Evolutionary conservation across 1,140 invertebrate species (phyloP), one percentile per base, ranked within the genome.

Genomic region (Brachionus koreanus): DNA sequence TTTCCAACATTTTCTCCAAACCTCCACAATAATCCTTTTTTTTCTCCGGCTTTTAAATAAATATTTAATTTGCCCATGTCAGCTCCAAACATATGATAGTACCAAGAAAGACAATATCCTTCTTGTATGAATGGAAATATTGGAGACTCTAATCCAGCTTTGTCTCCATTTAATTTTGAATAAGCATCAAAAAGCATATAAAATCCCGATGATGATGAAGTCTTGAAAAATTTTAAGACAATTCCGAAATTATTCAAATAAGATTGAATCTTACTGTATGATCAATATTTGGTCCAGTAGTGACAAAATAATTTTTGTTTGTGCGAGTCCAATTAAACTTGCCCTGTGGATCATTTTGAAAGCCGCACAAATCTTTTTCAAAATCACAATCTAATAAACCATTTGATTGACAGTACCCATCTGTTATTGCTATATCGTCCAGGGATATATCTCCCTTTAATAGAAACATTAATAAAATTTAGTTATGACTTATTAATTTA

Each of bases 311-410:
- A 12, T 91, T 91, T 49, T 89, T 90, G 84, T 91, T 92, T 9
- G 91, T 88, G 82, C 92, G 86, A 25, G 83, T 89, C 93, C 93
- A 94, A 84, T 93, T 92, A 85, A 94, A 93, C 84, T 93, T 91
- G 84, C 93, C 92, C 0, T 89, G 89, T 0, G 90, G 89, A 85
- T 93, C 93, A 83, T 93, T 92, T 1, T 87, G 91, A 92, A 93
- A 94, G 23, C 92, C 92, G 83, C 93, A 94, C 0, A 93, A 84
- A 85, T 91, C 89, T 1, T 87, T 87, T 86, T 94, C 93, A 86
- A 94, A 94, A 86, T 93, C 91, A 85, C 93, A 94, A 16, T 85
- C 84, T 16, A 82, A 83, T 35, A 69, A n/a, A 9, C 19, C 35
- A 46, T 67, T 43, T 35, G 29, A 43, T 67, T 65, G 33, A 83